phyloP scores from a whole-genome alignment of 2,888 invertebrate species.

The Eulithis prunata region DNA sequence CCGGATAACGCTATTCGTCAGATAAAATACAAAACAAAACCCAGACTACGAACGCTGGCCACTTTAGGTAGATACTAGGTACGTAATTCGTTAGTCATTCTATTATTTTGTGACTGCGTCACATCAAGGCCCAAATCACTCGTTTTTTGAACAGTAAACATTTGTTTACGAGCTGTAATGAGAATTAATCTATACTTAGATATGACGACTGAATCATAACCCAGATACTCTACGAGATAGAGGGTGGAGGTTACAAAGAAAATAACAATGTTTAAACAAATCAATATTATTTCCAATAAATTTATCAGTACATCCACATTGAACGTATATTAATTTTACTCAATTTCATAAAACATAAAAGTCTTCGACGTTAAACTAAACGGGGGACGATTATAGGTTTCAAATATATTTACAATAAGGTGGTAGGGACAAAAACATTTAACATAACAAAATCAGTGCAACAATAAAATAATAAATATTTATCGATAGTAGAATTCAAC shows the following conservation, averaged over 20 bases:
- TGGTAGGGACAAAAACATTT: slow-evolving; percentile 80
- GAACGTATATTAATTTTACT: slow-evolving; percentile 76
- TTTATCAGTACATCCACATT: slow-evolving; percentile 83
- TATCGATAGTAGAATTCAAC: slow-evolving; percentile 79
- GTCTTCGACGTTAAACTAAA: slow-evolving; percentile 78
- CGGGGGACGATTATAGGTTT: slow-evolving; percentile 71
- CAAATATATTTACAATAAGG: slow-evolving; percentile 77
- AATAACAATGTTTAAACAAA: slow-evolving; percentile 76
- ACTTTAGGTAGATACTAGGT: slow-evolving; percentile 48
- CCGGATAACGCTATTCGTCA: no score
- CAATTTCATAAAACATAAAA: slow-evolving; percentile 72
- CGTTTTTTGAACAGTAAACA: slow-evolving; percentile 27
- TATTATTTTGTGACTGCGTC: slow-evolving; percentile 56
- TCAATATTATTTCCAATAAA: slow-evolving; percentile 84
- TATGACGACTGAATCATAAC: slow-evolving; percentile 34
- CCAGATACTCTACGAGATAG: slow-evolving; percentile 14
- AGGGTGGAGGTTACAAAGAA: slow-evolving; percentile 44
- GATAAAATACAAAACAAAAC: no score
- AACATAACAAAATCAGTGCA: slow-evolving; percentile 83
- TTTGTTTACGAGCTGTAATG: slow-evolving; percentile 44
- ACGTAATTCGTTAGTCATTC: slow-evolving; percentile 52
- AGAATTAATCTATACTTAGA: slow-evolving; percentile 45
- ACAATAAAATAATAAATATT: slow-evolving; percentile 83
- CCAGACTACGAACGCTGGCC: slow-evolving; percentile 3
- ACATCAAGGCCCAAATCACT: slow-evolving; percentile 36